A percentile compares a stretch with the other conserved stretches of the same genome.
Conservation (phyloP, 2,113 vertebrate genomes). For the Spea multiplicata region DNA sequence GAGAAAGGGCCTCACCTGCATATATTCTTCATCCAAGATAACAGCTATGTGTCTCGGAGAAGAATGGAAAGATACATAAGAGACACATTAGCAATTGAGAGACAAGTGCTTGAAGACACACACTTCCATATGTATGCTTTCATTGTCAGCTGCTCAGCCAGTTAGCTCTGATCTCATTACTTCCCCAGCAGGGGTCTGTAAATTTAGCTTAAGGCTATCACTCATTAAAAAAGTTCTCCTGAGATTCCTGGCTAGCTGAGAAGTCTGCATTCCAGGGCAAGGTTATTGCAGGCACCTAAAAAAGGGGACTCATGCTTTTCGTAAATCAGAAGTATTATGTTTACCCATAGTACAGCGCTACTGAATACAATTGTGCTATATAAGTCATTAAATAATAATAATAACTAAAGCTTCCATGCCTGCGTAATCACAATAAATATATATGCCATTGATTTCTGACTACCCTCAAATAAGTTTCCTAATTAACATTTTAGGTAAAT, state of each 20-base stretch:
- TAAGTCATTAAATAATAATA: too few species aligned
- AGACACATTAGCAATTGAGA: neutral
- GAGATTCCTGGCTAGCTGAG: constrained; percentile 30
- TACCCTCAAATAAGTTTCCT: too few species aligned
- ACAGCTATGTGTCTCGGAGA: neutral
- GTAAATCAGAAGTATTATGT: constrained; percentile 28
- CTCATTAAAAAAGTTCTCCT: constrained; percentile 41
- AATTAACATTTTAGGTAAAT: too few species aligned
- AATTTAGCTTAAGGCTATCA: constrained; percentile 44
- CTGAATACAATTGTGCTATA: too few species aligned
- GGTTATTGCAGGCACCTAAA: constrained; percentile 45
- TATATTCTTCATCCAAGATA: too few species aligned
- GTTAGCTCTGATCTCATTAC: constrained; percentile 45
- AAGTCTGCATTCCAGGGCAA: constrained; percentile 40
- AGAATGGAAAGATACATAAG: neutral
- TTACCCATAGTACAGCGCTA: neutral
- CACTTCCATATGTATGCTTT: constrained; percentile 27
- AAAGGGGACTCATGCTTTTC: constrained; percentile 10
- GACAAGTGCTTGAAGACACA: constrained; percentile 1
- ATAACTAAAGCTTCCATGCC: too few species aligned
- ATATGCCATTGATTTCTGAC: too few species aligned
- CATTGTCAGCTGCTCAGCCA: constrained; percentile 39
- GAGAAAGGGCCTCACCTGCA: too few species aligned
- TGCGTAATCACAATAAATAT: too few species aligned
- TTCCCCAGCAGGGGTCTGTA: constrained; percentile 44